Evolutionary conservation across 2,113 vertebrate genomes (phyloP).

Genomic region (Jacana jacana): DNA sequence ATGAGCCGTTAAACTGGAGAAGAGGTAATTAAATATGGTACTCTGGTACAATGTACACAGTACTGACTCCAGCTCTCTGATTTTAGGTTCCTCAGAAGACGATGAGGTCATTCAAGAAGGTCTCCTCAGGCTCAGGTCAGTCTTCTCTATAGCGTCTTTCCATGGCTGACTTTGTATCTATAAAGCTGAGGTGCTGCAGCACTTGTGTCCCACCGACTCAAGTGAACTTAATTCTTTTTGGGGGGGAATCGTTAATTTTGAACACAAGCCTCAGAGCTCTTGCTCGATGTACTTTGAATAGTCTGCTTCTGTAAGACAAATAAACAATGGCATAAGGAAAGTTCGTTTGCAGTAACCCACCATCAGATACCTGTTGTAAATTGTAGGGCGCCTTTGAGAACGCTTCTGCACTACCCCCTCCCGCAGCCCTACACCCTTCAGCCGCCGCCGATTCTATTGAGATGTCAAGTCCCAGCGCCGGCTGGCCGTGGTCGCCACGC

Average conservation of each 20-base stretch:
- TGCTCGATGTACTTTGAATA: not conserved
- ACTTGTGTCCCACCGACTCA: not conserved
- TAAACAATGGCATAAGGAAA: not conserved
- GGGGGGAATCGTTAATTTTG: not conserved
- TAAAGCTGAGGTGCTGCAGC: not conserved
- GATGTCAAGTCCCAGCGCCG: not conserved
- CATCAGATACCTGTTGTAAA: not conserved
- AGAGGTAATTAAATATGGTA: slow-evolving; percentile 71
- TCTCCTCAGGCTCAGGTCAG: slow-evolving; percentile 83
- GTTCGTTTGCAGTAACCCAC: not conserved
- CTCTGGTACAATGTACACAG: slow-evolving; percentile 33
- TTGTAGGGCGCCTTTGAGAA: fast-evolving
- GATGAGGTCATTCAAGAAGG: slow-evolving; percentile 82
- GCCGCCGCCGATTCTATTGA: too few relatives aligned
- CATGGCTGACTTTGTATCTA: not conserved
- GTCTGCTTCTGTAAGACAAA: not conserved
- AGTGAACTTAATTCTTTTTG: not conserved
- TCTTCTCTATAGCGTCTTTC: slow-evolving; percentile 50
- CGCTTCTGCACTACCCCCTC: not conserved
- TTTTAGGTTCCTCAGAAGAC: slow-evolving; percentile 83
- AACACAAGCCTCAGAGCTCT: not conserved
- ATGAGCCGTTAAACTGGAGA: slow-evolving; percentile 71
- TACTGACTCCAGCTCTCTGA: slow-evolving; percentile 80
- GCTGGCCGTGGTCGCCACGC: not conserved
- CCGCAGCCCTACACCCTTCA: too few relatives aligned